Evolutionary conservation across 2,113 vertebrate species (phyloP).

Genomic region (Triplophysa rosa): DNA sequence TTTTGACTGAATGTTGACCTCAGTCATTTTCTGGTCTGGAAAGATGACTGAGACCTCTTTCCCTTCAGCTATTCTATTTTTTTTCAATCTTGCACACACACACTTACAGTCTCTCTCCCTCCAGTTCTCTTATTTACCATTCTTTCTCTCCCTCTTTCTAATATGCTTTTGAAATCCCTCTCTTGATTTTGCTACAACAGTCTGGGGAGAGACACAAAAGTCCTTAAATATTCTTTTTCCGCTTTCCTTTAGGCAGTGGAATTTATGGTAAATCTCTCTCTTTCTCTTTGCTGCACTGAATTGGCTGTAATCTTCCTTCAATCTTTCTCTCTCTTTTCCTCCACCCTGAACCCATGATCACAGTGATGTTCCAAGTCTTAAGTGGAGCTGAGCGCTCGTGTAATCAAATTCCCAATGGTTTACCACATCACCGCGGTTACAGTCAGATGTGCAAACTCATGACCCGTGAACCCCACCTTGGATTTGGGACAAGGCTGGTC

Average conservation of each 20-base stretch:
- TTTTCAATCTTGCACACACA: not conserved
- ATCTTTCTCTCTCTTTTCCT: conserved; percentile 11
- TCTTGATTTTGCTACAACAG: conserved; percentile 11
- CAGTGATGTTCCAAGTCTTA: conserved; percentile 25
- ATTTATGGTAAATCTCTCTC: conserved; percentile 22
- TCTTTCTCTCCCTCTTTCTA: conserved; percentile 15
- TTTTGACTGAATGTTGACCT: conserved; percentile 23
- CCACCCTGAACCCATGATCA: conserved; percentile 39
- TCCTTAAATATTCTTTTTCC: conserved; percentile 23
- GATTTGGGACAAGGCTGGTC: conserved; percentile 32
- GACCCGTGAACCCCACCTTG: conserved; percentile 37
- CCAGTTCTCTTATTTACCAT: not conserved
- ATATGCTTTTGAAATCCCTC: conserved; percentile 13
- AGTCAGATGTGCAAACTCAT: conserved; percentile 21
- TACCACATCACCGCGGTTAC: conserved; percentile 24
- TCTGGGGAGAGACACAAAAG: conserved; percentile 27
- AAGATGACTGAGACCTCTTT: conserved; percentile 8
- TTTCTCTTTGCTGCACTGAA: not conserved
- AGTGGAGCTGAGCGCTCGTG: conserved; percentile 45
- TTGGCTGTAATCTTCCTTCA: conserved; percentile 29
- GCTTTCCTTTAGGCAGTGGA: conserved; percentile 14
- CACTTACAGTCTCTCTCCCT: not conserved
- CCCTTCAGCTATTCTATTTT: conserved; percentile 18
- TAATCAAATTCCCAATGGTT: conserved; percentile 56
- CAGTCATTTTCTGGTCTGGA: conserved; percentile 11